A percentile compares a stretch with the other conserved stretches of the same genome.
Evolutionary conservation across 2,797 vertebrate genomes (phyloP).

Genomic region (Falco rusticolus): DNA sequence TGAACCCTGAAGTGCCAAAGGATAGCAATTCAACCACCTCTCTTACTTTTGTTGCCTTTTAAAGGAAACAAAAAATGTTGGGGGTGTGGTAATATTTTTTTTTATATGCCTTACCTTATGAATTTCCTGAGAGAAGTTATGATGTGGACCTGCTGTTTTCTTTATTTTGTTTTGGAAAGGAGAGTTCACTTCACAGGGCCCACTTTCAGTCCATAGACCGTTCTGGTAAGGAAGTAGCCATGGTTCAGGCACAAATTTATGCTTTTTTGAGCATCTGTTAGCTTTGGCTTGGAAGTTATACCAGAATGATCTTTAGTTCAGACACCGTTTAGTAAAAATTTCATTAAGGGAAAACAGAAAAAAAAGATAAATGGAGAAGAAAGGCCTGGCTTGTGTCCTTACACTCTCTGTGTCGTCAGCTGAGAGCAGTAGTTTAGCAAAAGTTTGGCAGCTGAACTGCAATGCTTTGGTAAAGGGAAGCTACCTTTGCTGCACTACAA

Average conservation of each 20-base stretch:
- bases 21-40: neutral
- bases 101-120: neutral
- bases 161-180: neutral
- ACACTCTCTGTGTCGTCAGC: neutral
- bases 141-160: neutral
- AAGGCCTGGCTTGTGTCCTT: constrained; percentile 21
- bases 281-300: neutral
- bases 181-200: neutral
- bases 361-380: neutral
- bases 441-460: neutral
- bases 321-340: neutral
- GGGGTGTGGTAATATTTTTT: neutral
- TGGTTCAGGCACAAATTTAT: neutral
- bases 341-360: neutral
- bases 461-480: neutral
- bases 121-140: neutral
- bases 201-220: neutral
- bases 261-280: neutral
- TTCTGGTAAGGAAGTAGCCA: neutral
- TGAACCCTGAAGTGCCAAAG: neutral
- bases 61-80: neutral
- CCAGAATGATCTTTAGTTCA: neutral
- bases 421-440: neutral
- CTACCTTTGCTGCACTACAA: neutral
- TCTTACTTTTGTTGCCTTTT: neutral